Conservation (phyloP, 2,797 vertebrate species). For the Eremophila alpestris region DNA sequence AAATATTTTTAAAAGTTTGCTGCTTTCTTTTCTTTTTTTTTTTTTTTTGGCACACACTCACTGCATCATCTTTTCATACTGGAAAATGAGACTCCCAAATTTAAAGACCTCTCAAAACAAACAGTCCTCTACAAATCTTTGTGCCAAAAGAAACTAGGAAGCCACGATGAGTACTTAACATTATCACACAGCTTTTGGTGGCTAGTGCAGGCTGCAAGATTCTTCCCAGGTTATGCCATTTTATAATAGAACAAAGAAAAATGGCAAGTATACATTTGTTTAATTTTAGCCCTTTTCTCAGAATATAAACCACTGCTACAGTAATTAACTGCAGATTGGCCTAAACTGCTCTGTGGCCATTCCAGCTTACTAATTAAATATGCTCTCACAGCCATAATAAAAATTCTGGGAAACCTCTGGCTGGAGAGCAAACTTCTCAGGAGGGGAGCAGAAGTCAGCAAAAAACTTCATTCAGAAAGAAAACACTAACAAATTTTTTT, state of each 20-base stretch:
- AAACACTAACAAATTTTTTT: conserved; percentile 45
- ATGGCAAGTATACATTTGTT: conserved; percentile 35
- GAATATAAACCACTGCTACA: conserved; percentile 55
- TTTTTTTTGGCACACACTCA: background rate
- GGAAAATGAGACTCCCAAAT: background rate
- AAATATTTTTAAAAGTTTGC: background rate
- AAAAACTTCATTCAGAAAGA: conserved; percentile 51
- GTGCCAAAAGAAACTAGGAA: conserved; percentile 12
- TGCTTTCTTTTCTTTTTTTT: background rate
- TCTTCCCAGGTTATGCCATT: conserved; percentile 20
- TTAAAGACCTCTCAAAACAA: background rate
- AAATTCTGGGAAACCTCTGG: conserved; percentile 68
- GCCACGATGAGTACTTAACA: background rate
- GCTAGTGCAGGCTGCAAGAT: background rate
- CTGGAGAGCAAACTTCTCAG: conserved; percentile 38
- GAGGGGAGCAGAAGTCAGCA: conserved; percentile 16
- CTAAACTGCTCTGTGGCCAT: conserved; percentile 32
- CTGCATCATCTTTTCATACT: background rate
- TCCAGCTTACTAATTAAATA: conserved; percentile 68
- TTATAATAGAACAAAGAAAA: conserved; percentile 28
- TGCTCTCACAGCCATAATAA: conserved; percentile 61
- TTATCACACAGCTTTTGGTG: background rate
- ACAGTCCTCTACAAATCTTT: background rate
- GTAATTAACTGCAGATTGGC: conserved; percentile 58
- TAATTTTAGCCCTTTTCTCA: conserved; percentile 61